phyloP scores from a whole-genome alignment of 2,113 vertebrate genomes.

The Notarius lentiginosus region DNA sequence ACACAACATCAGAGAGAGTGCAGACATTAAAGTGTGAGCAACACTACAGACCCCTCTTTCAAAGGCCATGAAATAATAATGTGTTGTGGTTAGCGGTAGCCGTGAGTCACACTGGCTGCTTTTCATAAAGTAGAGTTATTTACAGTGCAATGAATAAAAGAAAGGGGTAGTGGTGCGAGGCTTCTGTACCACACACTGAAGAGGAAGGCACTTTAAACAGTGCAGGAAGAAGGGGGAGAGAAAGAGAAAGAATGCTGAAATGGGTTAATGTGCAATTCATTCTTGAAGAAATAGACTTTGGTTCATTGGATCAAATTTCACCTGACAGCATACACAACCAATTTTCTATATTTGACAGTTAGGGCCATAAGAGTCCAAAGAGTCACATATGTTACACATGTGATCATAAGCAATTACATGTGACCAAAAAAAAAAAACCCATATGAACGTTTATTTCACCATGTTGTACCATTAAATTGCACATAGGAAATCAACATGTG shows the following conservation, averaged over 20 bases:
- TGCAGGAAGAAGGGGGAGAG: slow-evolving; percentile 22
- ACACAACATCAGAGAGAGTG: slow-evolving; percentile 77
- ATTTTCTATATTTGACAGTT: neutral
- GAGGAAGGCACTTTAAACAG: slow-evolving; percentile 53
- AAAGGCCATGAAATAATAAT: slow-evolving; percentile 82
- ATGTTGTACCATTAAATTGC: neutral
- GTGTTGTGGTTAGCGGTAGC: slow-evolving; percentile 78
- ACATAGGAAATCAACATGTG: neutral
- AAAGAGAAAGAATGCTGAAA: slow-evolving; percentile 32
- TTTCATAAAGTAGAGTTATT: slow-evolving; percentile 82
- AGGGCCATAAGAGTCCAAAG: neutral
- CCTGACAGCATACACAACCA: neutral
- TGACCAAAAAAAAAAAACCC: neutral
- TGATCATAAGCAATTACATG: neutral
- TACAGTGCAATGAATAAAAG: slow-evolving; percentile 79
- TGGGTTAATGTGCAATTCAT: slow-evolving; percentile 56
- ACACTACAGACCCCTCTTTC: slow-evolving; percentile 72
- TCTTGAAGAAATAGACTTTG: slow-evolving; percentile 29
- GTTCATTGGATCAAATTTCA: slow-evolving; percentile 20
- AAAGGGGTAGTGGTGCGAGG: slow-evolving; percentile 72
- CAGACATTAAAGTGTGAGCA: slow-evolving; percentile 72
- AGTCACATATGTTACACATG: neutral
- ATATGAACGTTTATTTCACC: neutral
- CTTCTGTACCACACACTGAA: slow-evolving; percentile 71
- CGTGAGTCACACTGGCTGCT: slow-evolving; percentile 77